A percentile compares a stretch with the other conserved stretches of the same genome.
These are phyloP conservation scores for Podarcis cretensis DNA, from an alignment of 2,113 vertebrate genomes.

Conservation along the genomic window DNA sequence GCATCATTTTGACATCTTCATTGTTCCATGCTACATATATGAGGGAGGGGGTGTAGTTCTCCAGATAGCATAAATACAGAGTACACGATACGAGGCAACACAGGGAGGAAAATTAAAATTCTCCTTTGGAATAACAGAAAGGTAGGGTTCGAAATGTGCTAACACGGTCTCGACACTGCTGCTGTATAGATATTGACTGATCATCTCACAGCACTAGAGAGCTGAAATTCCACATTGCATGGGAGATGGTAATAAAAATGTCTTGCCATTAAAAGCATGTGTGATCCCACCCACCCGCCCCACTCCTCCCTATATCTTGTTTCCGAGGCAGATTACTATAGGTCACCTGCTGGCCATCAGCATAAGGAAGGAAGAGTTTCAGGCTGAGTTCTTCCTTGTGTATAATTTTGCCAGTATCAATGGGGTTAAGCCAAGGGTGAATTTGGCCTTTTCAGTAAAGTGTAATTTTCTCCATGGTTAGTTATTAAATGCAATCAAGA, in stretches of 20 bases:
- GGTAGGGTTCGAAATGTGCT: slow-evolving; percentile 58
- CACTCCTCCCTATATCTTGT: slow-evolving; percentile 31
- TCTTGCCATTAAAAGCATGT: slow-evolving; percentile 44
- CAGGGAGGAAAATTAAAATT: slow-evolving; percentile 15
- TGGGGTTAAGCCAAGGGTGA: slow-evolving; percentile 63
- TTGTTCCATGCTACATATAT: slow-evolving; percentile 61
- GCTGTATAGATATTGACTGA: slow-evolving; percentile 65
- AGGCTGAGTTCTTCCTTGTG: slow-evolving; percentile 44
- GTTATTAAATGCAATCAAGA: slow-evolving; percentile 68
- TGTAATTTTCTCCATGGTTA: slow-evolving; percentile 69
- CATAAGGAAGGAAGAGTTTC: slow-evolving; percentile 28
- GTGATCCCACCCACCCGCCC: background rate
- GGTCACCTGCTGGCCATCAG: slow-evolving; percentile 27
- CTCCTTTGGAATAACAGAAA: slow-evolving; percentile 56
- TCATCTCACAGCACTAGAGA: slow-evolving; percentile 39
- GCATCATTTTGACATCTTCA: slow-evolving; percentile 80
- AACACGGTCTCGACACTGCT: slow-evolving; percentile 52
- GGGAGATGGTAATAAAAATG: slow-evolving; percentile 64
- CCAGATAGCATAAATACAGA: background rate
- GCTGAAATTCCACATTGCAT: background rate
- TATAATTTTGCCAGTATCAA: slow-evolving; percentile 66
- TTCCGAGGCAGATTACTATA: slow-evolving; percentile 38
- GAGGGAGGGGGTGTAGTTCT: background rate
- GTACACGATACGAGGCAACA: background rate
- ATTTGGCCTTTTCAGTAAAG: slow-evolving; percentile 70